phyloP scores from a whole-genome alignment of 2,113 vertebrate species.

The Lepisosteus osseus region DNA sequence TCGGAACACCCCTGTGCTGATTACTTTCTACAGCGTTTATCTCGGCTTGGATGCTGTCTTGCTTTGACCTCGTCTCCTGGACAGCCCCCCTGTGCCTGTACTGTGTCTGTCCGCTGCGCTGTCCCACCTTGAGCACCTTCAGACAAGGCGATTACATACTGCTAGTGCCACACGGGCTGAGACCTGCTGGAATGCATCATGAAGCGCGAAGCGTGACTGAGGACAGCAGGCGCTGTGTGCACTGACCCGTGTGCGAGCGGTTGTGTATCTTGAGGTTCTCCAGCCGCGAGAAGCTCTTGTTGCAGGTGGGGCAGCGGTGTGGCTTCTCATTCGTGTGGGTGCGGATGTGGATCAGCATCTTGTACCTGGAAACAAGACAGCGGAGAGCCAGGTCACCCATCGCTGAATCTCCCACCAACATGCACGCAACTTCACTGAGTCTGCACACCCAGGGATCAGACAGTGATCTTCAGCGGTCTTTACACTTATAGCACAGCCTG shows the following conservation, averaged over 20 bases:
- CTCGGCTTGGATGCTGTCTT: no score
- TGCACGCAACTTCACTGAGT: background rate
- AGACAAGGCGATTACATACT: no score
- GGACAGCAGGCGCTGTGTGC: background rate
- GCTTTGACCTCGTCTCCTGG: no score
- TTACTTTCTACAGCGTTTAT: no score
- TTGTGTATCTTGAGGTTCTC: slow-evolving; percentile 99
- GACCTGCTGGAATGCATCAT: no score
- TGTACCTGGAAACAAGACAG: slow-evolving; percentile 75
- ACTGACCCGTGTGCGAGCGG: slow-evolving; percentile 91
- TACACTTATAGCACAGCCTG: no score
- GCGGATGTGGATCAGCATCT: slow-evolving; percentile 98
- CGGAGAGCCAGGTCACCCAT: background rate
- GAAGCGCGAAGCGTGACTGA: no score
- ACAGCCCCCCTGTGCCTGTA: no score
- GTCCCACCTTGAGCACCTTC: no score
- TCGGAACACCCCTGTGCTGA: no score
- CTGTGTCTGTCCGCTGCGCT: no score
- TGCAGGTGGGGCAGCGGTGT: slow-evolving; percentile 92
- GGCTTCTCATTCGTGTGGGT: slow-evolving; percentile 98
- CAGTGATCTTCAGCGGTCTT: background rate
- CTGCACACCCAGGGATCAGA: background rate
- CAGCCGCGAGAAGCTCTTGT: slow-evolving; percentile 95
- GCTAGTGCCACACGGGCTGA: no score
- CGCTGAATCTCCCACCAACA: background rate